A percentile compares a stretch with the other conserved stretches of the same genome.
Conservation (phyloP, 2,888 invertebrate genomes). For the Branchipolynoe longqiensis region DNA sequence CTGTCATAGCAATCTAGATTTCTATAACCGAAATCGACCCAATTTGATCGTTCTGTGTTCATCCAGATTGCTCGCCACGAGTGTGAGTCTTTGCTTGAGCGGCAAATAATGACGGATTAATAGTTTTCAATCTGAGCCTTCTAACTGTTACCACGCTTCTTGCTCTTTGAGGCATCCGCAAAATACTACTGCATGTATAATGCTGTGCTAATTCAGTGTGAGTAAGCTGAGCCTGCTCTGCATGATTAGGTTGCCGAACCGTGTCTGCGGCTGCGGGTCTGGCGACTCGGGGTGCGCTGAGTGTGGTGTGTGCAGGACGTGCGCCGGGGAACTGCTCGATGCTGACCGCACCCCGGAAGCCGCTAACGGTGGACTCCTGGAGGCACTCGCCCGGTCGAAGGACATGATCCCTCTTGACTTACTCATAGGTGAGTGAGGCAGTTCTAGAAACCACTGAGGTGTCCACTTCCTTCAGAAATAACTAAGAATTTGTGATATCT, state of each 20-base stretch:
- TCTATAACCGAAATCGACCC: too few relatives aligned
- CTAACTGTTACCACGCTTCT: too few relatives aligned
- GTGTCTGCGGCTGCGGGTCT: slow-evolving; percentile 95
- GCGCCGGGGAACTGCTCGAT: slow-evolving; percentile 85
- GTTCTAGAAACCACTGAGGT: too few relatives aligned
- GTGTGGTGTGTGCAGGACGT: slow-evolving; percentile 95
- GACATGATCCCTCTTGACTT: slow-evolving; percentile 66
- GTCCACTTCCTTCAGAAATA: too few relatives aligned
- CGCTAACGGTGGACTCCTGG: slow-evolving; percentile 69
- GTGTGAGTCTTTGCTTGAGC: slow-evolving; percentile 12
- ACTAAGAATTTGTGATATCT: too few relatives aligned
- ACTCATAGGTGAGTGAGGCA: slow-evolving; percentile 52
- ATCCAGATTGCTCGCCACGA: neutral
- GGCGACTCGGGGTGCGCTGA: slow-evolving; percentile 96
- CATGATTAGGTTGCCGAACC: slow-evolving; percentile 84
- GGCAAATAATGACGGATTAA: slow-evolving; percentile 21
- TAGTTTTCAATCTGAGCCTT: slow-evolving; percentile 57
- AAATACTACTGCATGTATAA: too few relatives aligned
- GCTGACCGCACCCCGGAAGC: slow-evolving; percentile 38
- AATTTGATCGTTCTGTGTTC: neutral
- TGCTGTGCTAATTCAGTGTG: too few relatives aligned
- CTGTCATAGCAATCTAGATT: too few relatives aligned
- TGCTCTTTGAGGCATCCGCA: too few relatives aligned
- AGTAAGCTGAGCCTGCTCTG: too few relatives aligned
- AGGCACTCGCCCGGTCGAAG: slow-evolving; percentile 72